These are phyloP conservation scores for human DNA, from an alignment of 2,113 vertebrate species.

Conservation along the genomic window DNA sequence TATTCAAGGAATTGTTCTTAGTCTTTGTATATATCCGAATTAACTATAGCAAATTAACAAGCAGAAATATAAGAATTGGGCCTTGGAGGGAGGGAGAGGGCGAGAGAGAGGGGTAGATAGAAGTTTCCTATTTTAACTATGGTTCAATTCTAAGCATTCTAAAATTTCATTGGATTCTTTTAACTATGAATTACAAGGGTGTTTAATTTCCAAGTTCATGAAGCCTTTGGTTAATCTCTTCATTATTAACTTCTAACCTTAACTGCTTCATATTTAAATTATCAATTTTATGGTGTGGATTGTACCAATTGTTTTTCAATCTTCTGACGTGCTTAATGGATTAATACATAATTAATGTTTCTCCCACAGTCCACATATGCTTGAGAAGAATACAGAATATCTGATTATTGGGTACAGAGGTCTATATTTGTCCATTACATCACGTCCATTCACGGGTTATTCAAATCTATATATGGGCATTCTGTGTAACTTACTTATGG, in stretches of 20 bases:
- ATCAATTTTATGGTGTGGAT: background rate
- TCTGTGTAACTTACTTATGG: too few relatives aligned
- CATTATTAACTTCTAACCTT: background rate
- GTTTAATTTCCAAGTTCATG: background rate
- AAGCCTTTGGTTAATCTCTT: background rate
- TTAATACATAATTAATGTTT: background rate
- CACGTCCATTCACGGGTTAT: background rate
- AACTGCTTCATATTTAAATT: background rate
- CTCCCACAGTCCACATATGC: background rate
- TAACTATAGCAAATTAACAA: background rate
- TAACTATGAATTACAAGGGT: background rate
- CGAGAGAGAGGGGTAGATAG: background rate
- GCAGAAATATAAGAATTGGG: background rate
- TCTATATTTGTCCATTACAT: background rate
- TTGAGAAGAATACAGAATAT: background rate
- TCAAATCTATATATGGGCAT: background rate
- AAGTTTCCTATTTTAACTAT: background rate
- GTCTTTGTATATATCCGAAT: background rate
- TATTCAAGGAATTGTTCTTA: background rate
- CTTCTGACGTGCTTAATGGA: background rate
- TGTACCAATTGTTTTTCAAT: background rate
- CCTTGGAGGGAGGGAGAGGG: background rate
- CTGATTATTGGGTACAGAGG: background rate
- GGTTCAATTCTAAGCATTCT: background rate
- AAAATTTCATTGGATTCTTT: background rate